Base-by-base conservation (phyloP, 2,113 vertebrate species). In the Greenwoodochromis staneri region DNA sequence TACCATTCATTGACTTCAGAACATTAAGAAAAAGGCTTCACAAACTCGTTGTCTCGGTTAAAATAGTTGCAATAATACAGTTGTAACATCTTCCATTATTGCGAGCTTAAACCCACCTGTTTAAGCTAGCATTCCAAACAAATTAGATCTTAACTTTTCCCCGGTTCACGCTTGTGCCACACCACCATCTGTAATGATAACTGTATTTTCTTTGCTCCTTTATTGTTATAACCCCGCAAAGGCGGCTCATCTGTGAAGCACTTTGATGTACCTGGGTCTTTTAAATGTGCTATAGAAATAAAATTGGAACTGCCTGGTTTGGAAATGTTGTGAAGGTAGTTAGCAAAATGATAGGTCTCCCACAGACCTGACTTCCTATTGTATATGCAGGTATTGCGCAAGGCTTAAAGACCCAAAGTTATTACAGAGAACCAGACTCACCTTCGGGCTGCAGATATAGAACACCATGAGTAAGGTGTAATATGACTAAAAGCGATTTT, bases 201-300 rank as follows among this genome's bases (percentile, higher is more conserved):
- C 27, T 31, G 57, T 31, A 61, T 31, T 17, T 31, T 61, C 14
- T 31, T 6, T 31, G 57, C 3, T 61, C 57, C 5, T 59, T 31
- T 59, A 59, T 31, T 31, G 14, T 61, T 16, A 1, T 27, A 73
- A 45, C 13, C 38, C 55, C 0, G 1, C 27, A 59, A 59, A 31
- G 4, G 27, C 1, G 3, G 13, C 27, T 59, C 8, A 1, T 59
- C 55, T 59, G 55, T 59, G 55, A 59, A 59, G 27, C 57, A 59
- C 14, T 31, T 31, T 61, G 27, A 61, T 61, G 27, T 61, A 61
- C 27, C 27, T 31, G 27, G 27, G 27, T 61, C 57, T 61, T 61
- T 61, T 61, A 61, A 61, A 73, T 24, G 57, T 31, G 8, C 57
- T 61, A 61, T 17, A 59, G 55, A 29, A 59, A 29, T 59, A 31